phyloP scores from a whole-genome alignment of 2,888 invertebrate species.

The Ophion slaviceki region DNA sequence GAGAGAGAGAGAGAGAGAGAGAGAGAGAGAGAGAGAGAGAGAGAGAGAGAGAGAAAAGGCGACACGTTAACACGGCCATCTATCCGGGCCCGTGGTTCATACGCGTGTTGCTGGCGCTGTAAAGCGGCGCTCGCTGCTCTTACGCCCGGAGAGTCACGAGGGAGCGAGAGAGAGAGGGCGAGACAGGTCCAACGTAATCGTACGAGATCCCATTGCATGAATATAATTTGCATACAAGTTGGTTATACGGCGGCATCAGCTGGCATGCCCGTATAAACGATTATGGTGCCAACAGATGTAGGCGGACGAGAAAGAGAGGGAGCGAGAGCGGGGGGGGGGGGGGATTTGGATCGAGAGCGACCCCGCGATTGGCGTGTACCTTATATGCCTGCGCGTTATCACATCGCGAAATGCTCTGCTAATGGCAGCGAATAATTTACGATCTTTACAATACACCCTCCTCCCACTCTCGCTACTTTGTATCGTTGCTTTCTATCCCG shows the following conservation, averaged over 20 bases:
- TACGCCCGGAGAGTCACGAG: not conserved
- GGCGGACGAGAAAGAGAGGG: conserved; percentile 75
- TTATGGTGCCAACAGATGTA: conserved; percentile 83
- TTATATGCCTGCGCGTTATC: conserved; percentile 72
- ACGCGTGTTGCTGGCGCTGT: conserved; percentile 83
- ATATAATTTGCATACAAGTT: conserved; percentile 84
- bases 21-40: not conserved
- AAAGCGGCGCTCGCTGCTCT: conserved; percentile 78
- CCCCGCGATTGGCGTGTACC: conserved; percentile 69
- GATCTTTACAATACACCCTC: conserved; percentile 63
- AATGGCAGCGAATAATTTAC: conserved; percentile 79
- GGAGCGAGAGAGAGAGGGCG: conserved; percentile 7
- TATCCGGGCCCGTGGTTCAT: conserved; percentile 81
- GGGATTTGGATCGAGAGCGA: conserved; percentile 59
- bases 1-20: not conserved
- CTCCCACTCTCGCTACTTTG: conserved; percentile 59
- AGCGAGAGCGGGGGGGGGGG: conserved; percentile 7
- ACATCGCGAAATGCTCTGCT: conserved; percentile 78
- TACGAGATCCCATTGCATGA: conserved; percentile 82
- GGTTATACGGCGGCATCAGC: conserved; percentile 82
- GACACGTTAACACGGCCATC: conserved; percentile 79
- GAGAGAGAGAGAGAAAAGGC: conserved; percentile 58
- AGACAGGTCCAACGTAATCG: conserved; percentile 76
- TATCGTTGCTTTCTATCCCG: conserved; percentile 47
- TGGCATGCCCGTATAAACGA: conserved; percentile 83